Conservation (phyloP, 2,113 vertebrate species). For the cat (Felis catus) region F.catus_Fca126_mat1.0 CM031417.1:197501-198000, state of each 20-base stretch:
- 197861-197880: neutral
- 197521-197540: neutral
- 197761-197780: neutral
- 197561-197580: neutral
- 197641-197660: neutral
- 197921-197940: neutral
- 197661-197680: neutral
- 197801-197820: neutral
- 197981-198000: neutral
- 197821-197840: neutral
- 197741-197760: neutral
- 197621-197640: neutral
- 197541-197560: neutral
- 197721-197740: neutral
- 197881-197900: neutral
- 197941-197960: neutral
- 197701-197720: neutral
- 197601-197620: neutral
- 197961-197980: neutral
- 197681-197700: neutral
- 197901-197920: neutral
- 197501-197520: neutral
- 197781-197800: neutral
- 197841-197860: neutral
- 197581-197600: neutral